phyloP scores from a whole-genome alignment of 2,113 vertebrate genomes.

The Pan troglodytes region NHGRI_mPanTro3-v2.1_pri NC_086015.1:133188001-133188500 shows the following conservation, averaged over 20 bases:
- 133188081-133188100: background rate
- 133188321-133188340: background rate
- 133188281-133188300: background rate
- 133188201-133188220: background rate
- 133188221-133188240: background rate
- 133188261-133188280: background rate
- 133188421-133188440: background rate
- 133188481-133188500: background rate
- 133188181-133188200: background rate
- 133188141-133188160: background rate
- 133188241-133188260: background rate
- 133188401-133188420: background rate
- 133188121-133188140: background rate
- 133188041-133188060: background rate
- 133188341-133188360: background rate
- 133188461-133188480: background rate
- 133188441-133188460: background rate
- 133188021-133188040: background rate
- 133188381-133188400: background rate
- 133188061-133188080: background rate
- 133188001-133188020: background rate
- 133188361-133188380: background rate
- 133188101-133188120: background rate
- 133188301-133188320: background rate
- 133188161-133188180: background rate